A percentile compares a stretch with the other conserved stretches of the same genome.
Conservation (phyloP, 1,140 invertebrate genomes). For the Amyelois transitella region DNA sequence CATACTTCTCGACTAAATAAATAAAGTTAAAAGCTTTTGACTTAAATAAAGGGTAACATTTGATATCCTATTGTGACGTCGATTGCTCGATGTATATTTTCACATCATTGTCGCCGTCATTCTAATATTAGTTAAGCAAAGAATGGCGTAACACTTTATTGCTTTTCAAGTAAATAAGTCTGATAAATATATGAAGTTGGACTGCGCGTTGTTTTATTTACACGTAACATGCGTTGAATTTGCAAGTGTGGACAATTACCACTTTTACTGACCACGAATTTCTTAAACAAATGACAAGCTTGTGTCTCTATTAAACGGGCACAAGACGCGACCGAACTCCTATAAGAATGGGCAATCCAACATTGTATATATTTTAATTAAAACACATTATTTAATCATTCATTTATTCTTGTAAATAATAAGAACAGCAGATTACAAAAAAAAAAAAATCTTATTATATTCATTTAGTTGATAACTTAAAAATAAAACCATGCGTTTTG, state of each 20-base stretch:
- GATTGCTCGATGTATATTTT: background rate
- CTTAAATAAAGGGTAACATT: too few relatives aligned
- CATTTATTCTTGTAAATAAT: constrained; percentile 53
- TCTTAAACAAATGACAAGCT: too few relatives aligned
- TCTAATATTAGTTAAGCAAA: constrained; percentile 49
- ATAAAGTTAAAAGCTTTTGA: too few relatives aligned
- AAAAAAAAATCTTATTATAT: constrained; percentile 33
- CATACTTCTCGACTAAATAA: too few relatives aligned
- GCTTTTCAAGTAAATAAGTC: constrained; percentile 14
- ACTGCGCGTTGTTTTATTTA: background rate
- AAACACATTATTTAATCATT: constrained; percentile 27
- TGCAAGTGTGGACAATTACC: too few relatives aligned
- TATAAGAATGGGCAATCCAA: background rate
- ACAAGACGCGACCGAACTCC: too few relatives aligned
- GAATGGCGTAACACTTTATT: constrained; percentile 28
- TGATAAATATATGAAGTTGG: background rate
- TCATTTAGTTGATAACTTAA: constrained; percentile 33
- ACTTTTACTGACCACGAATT: too few relatives aligned
- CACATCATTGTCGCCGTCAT: constrained; percentile 14
- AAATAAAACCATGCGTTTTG: constrained; percentile 37
- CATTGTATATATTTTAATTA: constrained; percentile 9
- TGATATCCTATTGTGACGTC: too few relatives aligned
- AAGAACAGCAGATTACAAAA: constrained; percentile 29
- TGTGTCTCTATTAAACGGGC: too few relatives aligned
- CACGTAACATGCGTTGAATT: background rate